Conservation (phyloP, 1,140 invertebrate genomes). For the Euwallacea similis region DNA sequence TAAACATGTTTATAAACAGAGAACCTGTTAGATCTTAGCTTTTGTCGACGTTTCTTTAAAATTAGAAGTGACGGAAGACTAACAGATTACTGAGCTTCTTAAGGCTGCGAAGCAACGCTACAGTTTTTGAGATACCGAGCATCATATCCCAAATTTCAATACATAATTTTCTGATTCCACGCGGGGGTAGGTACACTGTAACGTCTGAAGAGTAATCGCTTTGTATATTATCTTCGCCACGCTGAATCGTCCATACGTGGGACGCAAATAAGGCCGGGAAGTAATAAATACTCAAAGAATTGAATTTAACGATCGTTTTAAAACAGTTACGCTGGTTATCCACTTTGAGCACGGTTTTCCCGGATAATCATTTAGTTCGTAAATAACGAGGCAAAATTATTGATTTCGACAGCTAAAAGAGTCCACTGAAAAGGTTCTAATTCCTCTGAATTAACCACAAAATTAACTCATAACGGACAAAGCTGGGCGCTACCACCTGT, state of each 20-base stretch:
- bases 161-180: no score
- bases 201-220: not conserved
- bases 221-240: not conserved
- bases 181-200: no score
- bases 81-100: no score
- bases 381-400: not conserved
- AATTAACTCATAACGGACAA: not conserved
- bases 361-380: not conserved
- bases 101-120: no score
- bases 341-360: not conserved
- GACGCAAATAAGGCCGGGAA: slow-evolving; percentile 21
- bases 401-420: not conserved
- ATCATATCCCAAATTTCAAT: no score
- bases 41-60: no score
- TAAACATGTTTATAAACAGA: no score
- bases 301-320: slow-evolving; percentile 19
- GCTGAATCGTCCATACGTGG: slow-evolving; percentile 4
- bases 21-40: no score
- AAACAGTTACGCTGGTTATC: slow-evolving; percentile 10
- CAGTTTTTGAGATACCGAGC: no score
- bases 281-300: slow-evolving; percentile 21
- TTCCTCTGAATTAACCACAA: not conserved
- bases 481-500: no score
- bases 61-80: no score
- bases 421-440: not conserved